Evolutionary conservation across 2,113 vertebrate species (phyloP), one percentile per base, ranked within the genome.

Genomic region (Forbesichthys agassizii): DNA sequence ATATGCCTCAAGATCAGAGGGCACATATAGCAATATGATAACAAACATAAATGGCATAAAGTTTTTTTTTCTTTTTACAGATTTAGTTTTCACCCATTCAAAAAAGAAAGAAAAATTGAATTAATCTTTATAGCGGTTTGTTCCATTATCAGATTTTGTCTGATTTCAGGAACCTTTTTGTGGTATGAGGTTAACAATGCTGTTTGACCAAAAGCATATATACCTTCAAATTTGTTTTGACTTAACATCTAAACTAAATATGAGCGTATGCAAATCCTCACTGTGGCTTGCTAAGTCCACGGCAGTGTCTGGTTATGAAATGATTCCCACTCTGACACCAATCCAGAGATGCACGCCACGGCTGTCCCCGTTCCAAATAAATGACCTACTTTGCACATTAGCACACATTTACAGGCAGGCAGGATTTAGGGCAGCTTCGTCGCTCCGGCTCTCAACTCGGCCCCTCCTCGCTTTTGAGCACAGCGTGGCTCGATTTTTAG

Each of bases 341-440:
- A 82, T 89, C 75, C 79, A 77, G 80, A 86, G 77, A 85, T 71
- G 59, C 77, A 76, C 79, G 74, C 74, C 70, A 76, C 48, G 79
- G 77, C 76, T 84, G 87, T 83, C 74, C 76, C 86, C 42, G 87
- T 82, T 92, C 90, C 87, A 91, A 89, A 92, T 88, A 89, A 91
- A 88, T 91, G 89, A 91, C 90, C 92, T 91, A 91, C 88, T 91
- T 91, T 86, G 85, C 80, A 84, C 83, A 86, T 83, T 89, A 87
- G 83, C 87, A 91, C 90, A 90, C 84, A 87, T 86, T 88, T 85
- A 83, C 81, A 90, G 84, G 84, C 81, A 71, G 80, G 77, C 81
- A 57, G 76, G 79, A 73, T 81, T 73, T 64, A 58, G 65, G 73
- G 68, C 74, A 76, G 75, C 75, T 77, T 81, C 61, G 49, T 82